These are phyloP conservation scores for Tyrannus savana DNA, from an alignment of 2,113 vertebrate genomes.

Conservation along the genomic window DNA sequence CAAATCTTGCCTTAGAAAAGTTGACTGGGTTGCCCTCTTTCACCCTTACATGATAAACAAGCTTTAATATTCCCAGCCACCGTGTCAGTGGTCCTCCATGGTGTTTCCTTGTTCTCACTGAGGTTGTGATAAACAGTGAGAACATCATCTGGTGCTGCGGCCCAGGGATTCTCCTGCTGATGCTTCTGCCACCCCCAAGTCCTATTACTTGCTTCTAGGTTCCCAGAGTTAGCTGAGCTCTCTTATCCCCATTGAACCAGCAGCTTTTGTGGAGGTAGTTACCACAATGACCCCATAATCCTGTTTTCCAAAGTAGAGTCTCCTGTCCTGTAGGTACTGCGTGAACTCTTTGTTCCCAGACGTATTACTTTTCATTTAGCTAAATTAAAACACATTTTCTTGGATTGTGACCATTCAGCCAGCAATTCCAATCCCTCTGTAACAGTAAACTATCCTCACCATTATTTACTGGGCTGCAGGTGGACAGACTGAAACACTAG, in stretches of 20 bases:
- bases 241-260: background rate
- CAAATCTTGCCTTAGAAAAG: background rate
- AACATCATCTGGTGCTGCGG: background rate
- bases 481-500: conserved; percentile 56
- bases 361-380: conserved; percentile 64
- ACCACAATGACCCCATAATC: conserved; percentile 19
- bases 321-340: conserved; percentile 28
- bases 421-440: conserved; percentile 48
- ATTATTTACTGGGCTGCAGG: conserved; percentile 64
- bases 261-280: background rate
- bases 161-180: background rate
- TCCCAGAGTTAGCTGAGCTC: background rate
- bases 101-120: background rate
- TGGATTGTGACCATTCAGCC: conserved; percentile 32
- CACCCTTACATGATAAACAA: background rate
- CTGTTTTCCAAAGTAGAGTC: conserved; percentile 29
- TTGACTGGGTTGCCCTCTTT: background rate
- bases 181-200: background rate
- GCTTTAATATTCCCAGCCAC: background rate
- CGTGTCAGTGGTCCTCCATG: background rate
- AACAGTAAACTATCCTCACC: conserved; percentile 58
- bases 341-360: conserved; percentile 53
- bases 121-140: accelerated
- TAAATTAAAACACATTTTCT: conserved; percentile 69
- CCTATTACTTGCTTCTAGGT: background rate